Conservation (phyloP, 2,797 vertebrate genomes). For the Acipenser ruthenus region DNA sequence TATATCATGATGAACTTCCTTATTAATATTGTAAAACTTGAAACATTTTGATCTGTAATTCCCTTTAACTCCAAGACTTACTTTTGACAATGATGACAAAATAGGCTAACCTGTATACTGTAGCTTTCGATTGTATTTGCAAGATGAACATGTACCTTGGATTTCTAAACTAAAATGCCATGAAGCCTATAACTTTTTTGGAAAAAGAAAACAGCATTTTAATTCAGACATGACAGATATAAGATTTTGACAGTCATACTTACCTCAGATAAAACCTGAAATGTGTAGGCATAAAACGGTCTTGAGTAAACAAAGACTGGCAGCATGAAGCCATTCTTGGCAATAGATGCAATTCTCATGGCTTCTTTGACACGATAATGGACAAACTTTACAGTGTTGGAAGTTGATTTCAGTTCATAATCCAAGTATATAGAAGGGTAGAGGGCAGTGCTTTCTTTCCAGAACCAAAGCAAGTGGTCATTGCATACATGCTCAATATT, state of each 20-base stretch:
- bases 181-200: too few relatives aligned
- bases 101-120: too few relatives aligned
- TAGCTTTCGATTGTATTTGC: too few relatives aligned
- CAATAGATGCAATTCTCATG: conserved; percentile 73
- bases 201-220: too few relatives aligned
- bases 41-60: too few relatives aligned
- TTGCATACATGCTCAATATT: conserved; percentile 71
- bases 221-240: neutral
- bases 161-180: too few relatives aligned
- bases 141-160: neutral
- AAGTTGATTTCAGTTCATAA: conserved; percentile 69
- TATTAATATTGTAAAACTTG: too few relatives aligned
- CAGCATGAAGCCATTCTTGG: conserved; percentile 59
- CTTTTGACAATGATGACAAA: too few relatives aligned
- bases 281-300: conserved; percentile 81
- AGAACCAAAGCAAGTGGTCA: conserved; percentile 80
- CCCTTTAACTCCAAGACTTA: too few relatives aligned
- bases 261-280: conserved; percentile 77
- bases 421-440: conserved; percentile 82
- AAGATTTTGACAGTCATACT: conserved; percentile 21
- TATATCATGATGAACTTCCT: too few relatives aligned
- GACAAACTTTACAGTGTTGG: conserved; percentile 78
- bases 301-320: conserved; percentile 83
- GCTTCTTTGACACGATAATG: conserved; percentile 80
- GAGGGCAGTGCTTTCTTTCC: conserved; percentile 76